A percentile compares a stretch with the other conserved stretches of the same genome.
These are phyloP conservation scores for Mormoops blainvillei DNA, from an alignment of 2,113 vertebrate genomes.

Conservation along the genomic window DNA sequence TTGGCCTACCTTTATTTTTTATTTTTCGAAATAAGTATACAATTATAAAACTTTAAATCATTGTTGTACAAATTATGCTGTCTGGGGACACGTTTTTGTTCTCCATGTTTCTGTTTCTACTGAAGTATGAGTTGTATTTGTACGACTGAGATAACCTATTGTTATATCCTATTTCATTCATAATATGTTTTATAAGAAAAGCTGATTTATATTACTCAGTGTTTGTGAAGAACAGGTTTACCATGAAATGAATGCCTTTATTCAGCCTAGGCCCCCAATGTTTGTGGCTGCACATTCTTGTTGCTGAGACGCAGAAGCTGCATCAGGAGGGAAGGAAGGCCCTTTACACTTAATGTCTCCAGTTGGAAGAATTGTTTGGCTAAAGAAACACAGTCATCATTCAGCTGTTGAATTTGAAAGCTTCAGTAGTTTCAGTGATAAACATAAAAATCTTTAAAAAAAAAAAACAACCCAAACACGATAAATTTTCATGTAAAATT, in stretches of 20 bases:
- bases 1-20: slow-evolving; percentile 49
- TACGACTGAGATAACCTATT: slow-evolving; percentile 76
- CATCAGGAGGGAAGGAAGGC: background rate
- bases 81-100: slow-evolving; percentile 49
- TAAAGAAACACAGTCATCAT: slow-evolving; percentile 59
- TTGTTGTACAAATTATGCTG: slow-evolving; percentile 31
- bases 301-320: slow-evolving; percentile 63
- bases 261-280: slow-evolving; percentile 62
- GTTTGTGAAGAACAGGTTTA: slow-evolving; percentile 74
- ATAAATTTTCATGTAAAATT: slow-evolving; percentile 73
- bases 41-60: slow-evolving; percentile 51
- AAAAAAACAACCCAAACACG: slow-evolving; percentile 62
- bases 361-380: slow-evolving; percentile 40
- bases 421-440: slow-evolving; percentile 62
- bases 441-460: background rate
- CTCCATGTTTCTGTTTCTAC: slow-evolving; percentile 50
- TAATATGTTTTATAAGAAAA: slow-evolving; percentile 75
- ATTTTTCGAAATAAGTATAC: slow-evolving; percentile 46
- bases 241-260: slow-evolving; percentile 74
- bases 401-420: slow-evolving; percentile 74
- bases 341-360: slow-evolving; percentile 33
- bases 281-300: slow-evolving; percentile 69
- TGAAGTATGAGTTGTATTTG: slow-evolving; percentile 75
- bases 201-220: slow-evolving; percentile 73
- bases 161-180: slow-evolving; percentile 69